Evolutionary conservation across 37 sponge, comb jelly and placozoan genomes (phyloP).

Genomic region (Aplysina aerophoba): DNA sequence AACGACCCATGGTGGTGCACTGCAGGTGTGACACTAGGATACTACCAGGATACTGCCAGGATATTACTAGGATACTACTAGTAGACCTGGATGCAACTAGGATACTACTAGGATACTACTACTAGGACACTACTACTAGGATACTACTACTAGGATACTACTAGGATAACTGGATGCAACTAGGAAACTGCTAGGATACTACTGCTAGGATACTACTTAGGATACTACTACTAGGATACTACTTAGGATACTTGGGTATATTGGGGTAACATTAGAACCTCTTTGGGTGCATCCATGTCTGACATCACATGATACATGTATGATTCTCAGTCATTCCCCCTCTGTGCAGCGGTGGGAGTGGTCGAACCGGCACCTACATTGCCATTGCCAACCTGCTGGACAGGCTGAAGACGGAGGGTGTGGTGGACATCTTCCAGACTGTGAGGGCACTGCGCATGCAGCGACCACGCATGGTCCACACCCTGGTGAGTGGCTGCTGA

Average conservation of each 20-base stretch:
- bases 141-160: too few relatives aligned
- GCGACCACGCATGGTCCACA: conserved; percentile 84
- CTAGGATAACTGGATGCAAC: too few relatives aligned
- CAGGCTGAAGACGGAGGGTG: conserved; percentile 84
- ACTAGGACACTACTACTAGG: too few relatives aligned
- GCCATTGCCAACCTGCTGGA: conserved; percentile 82
- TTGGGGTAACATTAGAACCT: too few relatives aligned
- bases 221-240: too few relatives aligned
- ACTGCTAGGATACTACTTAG: neutral
- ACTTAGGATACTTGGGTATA: too few relatives aligned
- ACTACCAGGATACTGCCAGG: neutral
- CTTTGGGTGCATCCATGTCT: too few relatives aligned
- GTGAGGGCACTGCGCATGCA: conserved; percentile 76
- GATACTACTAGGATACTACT: neutral
- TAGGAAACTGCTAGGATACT: neutral
- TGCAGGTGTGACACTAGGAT: conserved; percentile 73
- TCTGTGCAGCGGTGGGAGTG: conserved; percentile 78
- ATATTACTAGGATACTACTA: neutral
- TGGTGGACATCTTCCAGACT: conserved; percentile 94
- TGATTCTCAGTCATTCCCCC: neutral
- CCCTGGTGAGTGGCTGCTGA: conserved; percentile 62
- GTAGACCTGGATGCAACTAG: too few relatives aligned
- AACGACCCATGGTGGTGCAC: conserved; percentile 77
- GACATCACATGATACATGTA: neutral
- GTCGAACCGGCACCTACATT: conserved; percentile 88